phyloP scores from a whole-genome alignment of 2,113 vertebrate species.

The Tor tambroides region DNA sequence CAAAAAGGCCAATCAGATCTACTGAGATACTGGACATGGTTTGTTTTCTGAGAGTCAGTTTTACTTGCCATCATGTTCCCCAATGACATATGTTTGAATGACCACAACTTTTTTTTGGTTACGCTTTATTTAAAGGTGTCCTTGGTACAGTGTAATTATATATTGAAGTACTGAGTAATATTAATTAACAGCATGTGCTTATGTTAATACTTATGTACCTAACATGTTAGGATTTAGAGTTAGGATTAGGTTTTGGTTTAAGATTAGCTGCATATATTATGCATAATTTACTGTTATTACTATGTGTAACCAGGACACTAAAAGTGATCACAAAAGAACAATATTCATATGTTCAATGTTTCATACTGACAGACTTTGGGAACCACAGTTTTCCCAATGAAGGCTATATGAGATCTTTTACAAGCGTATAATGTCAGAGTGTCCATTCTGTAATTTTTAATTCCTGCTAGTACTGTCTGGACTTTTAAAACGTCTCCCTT shows the following conservation, averaged over 20 bases:
- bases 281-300: background rate
- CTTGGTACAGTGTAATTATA: too few species aligned
- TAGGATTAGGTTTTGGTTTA: background rate
- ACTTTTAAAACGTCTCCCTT: constrained; percentile 17
- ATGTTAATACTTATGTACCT: too few species aligned
- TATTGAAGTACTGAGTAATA: background rate
- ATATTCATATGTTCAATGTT: background rate
- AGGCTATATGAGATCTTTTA: background rate
- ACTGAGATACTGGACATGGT: background rate
- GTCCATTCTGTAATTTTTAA: constrained; percentile 10
- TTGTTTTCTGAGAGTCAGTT: background rate
- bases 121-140: too few species aligned
- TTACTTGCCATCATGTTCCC: background rate
- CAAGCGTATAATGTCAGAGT: background rate
- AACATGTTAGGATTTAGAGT: too few species aligned
- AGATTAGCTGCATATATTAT: background rate
- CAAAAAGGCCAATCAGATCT: background rate
- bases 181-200: background rate
- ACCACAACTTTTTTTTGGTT: too few species aligned
- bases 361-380: background rate
- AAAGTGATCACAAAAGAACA: background rate
- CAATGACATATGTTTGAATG: background rate
- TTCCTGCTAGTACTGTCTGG: constrained; percentile 26
- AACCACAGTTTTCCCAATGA: background rate
- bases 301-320: background rate